phyloP scores from a whole-genome alignment of 1,140 invertebrate genomes.

The Zelostemma sp. region DNA sequence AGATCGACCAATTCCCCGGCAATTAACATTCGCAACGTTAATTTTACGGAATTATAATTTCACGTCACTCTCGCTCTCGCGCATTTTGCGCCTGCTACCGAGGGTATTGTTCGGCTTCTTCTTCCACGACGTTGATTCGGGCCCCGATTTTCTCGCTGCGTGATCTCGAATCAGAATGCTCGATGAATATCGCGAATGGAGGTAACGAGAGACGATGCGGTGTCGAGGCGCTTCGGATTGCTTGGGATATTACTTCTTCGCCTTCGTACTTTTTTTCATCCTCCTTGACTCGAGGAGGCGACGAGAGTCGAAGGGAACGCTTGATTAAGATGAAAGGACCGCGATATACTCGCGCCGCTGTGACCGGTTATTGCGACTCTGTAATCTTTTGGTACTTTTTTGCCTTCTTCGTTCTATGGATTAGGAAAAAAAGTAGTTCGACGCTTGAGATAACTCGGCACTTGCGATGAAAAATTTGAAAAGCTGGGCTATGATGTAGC shows the following conservation, averaged over 20 bases:
- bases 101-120: constrained; percentile 18
- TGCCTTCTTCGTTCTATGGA: constrained; percentile 7
- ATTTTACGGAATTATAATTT: constrained; percentile 67
- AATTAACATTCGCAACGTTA: constrained; percentile 67
- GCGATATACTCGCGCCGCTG: constrained; percentile 29
- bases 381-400: constrained; percentile 24
- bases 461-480: no score
- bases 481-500: no score
- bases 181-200: constrained; percentile 34
- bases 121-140: constrained; percentile 10
- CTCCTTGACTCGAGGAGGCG: constrained; percentile 27
- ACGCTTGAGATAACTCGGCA: no score
- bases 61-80: constrained; percentile 45
- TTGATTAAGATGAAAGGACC: constrained; percentile 47
- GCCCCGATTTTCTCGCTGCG: constrained; percentile 19
- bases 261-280: constrained; percentile 16
- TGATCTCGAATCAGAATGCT: constrained; percentile 32
- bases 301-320: constrained; percentile 36
- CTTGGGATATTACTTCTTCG: constrained; percentile 22
- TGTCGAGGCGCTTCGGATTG: constrained; percentile 20
- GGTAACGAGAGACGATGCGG: constrained; percentile 38
- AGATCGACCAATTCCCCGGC: constrained; percentile 55
- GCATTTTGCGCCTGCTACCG: constrained; percentile 20
- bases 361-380: constrained; percentile 34
- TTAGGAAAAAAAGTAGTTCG: neutral